Conservation (phyloP, 1,140 invertebrate genomes). For the Theocolax elegans region DNA sequence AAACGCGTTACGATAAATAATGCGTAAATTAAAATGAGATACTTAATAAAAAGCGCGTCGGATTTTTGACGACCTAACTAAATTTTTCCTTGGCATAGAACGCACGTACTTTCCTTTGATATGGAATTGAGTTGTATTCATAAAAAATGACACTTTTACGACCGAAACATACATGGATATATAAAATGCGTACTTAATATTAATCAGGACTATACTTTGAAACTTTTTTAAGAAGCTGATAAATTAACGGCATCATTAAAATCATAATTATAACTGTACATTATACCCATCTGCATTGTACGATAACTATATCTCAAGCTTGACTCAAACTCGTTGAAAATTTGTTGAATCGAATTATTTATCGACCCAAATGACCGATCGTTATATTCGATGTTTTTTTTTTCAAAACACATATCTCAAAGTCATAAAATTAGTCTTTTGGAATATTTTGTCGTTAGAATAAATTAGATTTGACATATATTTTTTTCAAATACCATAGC, state of each 20-base stretch:
- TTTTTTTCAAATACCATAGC: too few species aligned
- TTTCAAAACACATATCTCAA: too few species aligned
- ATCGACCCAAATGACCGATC: too few species aligned
- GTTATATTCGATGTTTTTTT: too few species aligned
- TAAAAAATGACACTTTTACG: slow-evolving; percentile 22
- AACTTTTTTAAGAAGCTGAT: not conserved
- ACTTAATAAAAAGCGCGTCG: not conserved
- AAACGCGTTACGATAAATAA: slow-evolving; percentile 4
- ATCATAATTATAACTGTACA: slow-evolving; percentile 22
- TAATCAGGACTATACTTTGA: slow-evolving; percentile 9
- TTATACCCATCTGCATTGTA: not conserved
- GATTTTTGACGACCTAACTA: not conserved
- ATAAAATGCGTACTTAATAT: not conserved
- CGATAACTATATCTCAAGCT: not conserved
- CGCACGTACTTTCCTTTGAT: not conserved
- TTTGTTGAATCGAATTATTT: too few species aligned
- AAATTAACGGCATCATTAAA: slow-evolving; percentile 7
- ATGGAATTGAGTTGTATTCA: not conserved
- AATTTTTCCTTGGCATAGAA: not conserved
- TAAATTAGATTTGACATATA: too few species aligned
- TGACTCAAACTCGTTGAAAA: too few species aligned
- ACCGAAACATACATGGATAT: not conserved
- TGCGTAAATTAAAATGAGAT: slow-evolving; percentile 1
- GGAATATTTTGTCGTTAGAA: too few species aligned
- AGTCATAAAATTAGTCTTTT: too few species aligned